These are phyloP conservation scores for Scytalopus superciliaris DNA, from an alignment of 2,113 vertebrate genomes.

Conservation along the genomic window DNA sequence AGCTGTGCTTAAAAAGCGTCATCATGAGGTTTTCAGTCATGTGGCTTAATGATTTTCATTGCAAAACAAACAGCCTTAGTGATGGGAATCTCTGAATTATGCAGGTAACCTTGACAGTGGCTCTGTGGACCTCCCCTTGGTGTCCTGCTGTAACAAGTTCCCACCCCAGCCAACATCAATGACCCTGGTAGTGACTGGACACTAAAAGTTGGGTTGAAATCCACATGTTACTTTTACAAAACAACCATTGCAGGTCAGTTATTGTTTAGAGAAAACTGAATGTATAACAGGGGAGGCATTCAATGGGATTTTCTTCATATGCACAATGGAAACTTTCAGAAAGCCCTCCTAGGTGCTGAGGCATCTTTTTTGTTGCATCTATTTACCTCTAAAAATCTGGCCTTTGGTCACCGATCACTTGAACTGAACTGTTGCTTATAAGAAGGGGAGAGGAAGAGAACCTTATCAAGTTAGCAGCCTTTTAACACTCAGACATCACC, in stretches of 20 bases:
- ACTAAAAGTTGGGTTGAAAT: not conserved
- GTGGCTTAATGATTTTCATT: not conserved
- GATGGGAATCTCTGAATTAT: not conserved
- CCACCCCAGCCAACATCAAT: not conserved
- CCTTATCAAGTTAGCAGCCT: not conserved
- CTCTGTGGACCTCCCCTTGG: not conserved
- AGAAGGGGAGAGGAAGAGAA: not conserved
- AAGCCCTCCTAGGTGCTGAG: not conserved
- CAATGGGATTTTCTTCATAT: not conserved
- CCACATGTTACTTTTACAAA: not conserved
- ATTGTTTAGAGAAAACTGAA: not conserved
- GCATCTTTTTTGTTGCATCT: not conserved
- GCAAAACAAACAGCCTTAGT: not conserved
- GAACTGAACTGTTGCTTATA: not conserved
- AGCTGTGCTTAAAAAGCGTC: not conserved
- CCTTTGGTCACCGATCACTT: not conserved
- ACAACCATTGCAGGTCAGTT: not conserved
- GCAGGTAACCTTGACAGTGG: not conserved
- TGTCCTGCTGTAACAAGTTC: not conserved
- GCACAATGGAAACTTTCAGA: not conserved
- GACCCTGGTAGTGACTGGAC: not conserved
- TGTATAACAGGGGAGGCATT: not conserved
- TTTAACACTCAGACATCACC: not conserved
- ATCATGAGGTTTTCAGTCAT: not conserved
- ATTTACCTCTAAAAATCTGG: not conserved